Evolutionary conservation across 2,888 invertebrate species (phyloP), one percentile per base, ranked within the genome.

Genomic region (Drosophila merina): DNA sequence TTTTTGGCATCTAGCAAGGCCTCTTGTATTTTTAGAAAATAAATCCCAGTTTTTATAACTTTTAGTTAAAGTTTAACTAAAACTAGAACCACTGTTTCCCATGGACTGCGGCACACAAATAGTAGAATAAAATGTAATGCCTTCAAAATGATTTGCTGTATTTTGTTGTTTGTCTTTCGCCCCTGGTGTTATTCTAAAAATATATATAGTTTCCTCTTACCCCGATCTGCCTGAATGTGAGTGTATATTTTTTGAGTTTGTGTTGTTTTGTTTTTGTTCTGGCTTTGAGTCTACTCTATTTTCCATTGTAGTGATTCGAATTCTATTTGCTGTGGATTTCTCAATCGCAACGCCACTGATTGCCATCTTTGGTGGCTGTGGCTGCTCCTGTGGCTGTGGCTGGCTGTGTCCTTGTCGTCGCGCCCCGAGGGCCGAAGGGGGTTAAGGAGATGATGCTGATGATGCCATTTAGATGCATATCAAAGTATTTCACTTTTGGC

Each of bases 401-500:
- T 20, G 20, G 20, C 20, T 20, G 20, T 20, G 20, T 20, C 20
- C 20, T 20, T 20, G 20, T 20, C 20, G 68, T 70, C 44, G 10
- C 42, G 20, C 28, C 55, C 40, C 36, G 4, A 40, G 49, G 67
- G 68, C 79, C 69, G 50, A 49, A 10, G 49, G 25, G 54, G 51
- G 63, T 20, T 45, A 45, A 38, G 44, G 54, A 64, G 54, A 64
- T 54, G 64, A 86, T 83, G 86, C 83, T 81, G 81, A 81, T 81
- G 81, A 86, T 86, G 81, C 84, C 81, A 81, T 86, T 86, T 86
- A 86, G 81, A 81, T 81, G 80, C 81, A 81, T 81, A 86, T 81
- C 86, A 79, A 86, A 86, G 80, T 74, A 76, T 80, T 86, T 86
- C 78, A 83, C 80, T 81, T 85, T 86, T 77, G 86, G 68, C 80